phyloP scores from a whole-genome alignment of 2,888 invertebrate species.

The Oxystoma pomonae region DNA sequence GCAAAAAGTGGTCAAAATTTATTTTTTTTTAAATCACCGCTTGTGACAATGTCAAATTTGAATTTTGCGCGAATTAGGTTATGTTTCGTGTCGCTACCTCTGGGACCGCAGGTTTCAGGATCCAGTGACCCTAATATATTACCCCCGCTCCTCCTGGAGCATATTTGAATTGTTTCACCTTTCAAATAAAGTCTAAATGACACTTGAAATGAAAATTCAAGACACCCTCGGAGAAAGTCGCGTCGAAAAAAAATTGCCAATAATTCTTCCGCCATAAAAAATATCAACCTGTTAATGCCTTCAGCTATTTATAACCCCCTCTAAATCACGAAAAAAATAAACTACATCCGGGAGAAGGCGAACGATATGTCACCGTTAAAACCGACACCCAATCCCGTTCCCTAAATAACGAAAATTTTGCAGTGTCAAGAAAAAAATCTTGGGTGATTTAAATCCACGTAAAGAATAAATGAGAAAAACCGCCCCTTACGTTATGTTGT shows the following conservation, averaged over 20 bases:
- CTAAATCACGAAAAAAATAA: not conserved
- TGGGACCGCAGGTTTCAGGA: no score
- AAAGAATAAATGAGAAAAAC: not conserved
- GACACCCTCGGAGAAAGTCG: not conserved
- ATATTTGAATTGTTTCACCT: no score
- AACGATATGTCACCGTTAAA: not conserved
- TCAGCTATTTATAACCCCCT: not conserved
- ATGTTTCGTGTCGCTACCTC: no score
- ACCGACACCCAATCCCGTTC: not conserved
- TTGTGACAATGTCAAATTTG: no score
- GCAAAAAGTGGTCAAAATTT: no score
- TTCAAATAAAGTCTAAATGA: no score
- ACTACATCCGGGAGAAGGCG: not conserved
- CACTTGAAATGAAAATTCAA: not conserved
- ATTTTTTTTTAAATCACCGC: no score
- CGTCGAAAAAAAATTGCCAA: not conserved
- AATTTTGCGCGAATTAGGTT: no score
- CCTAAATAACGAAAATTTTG: not conserved
- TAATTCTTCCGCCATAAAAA: not conserved
- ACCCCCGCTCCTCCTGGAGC: no score
- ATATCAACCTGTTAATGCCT: not conserved
- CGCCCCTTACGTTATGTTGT: no score
- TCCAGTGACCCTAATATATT: no score
- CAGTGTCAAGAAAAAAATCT: not conserved
- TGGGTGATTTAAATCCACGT: not conserved